These are phyloP conservation scores for Gymnoscopelus microlampas DNA, from an alignment of 2,797 vertebrate species.

Conservation along the genomic window DNA sequence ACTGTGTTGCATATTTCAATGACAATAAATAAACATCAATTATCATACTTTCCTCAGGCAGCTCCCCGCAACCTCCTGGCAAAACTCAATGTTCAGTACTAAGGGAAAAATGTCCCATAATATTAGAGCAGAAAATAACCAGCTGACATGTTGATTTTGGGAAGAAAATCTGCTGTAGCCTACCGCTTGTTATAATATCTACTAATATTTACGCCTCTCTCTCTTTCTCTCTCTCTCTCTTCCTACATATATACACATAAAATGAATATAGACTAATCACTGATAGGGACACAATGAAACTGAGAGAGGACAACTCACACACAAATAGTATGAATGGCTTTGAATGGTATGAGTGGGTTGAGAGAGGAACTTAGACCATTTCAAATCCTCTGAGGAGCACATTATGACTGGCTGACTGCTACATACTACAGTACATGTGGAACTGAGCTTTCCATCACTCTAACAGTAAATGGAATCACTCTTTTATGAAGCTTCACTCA, in stretches of 20 bases:
- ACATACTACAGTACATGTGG: not conserved
- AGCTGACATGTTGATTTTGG: not conserved
- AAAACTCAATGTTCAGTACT: conserved; percentile 18
- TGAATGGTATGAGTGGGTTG: too few species aligned
- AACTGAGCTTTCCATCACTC: not conserved
- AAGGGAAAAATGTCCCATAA: conserved; percentile 23
- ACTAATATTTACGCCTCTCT: not conserved
- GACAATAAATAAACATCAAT: conserved; percentile 78
- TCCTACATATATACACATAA: too few species aligned
- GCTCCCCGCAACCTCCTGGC: conserved; percentile 51
- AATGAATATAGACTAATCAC: too few species aligned
- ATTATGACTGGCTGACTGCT: not conserved
- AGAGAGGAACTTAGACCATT: not conserved
- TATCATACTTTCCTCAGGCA: conserved; percentile 71
- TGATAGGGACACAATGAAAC: not conserved
- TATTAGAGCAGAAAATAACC: conserved; percentile 22
- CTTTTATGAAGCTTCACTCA: not conserved
- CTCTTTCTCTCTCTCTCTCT: too few species aligned
- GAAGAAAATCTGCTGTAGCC: not conserved
- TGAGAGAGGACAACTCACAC: not conserved
- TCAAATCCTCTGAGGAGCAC: not conserved
- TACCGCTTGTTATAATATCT: not conserved
- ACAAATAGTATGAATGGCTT: not conserved
- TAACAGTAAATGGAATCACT: not conserved
- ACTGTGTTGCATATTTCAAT: conserved; percentile 59